Percentiles rank a stretch among this genome's conserved stretches.
Conservation (phyloP, 2,797 vertebrate genomes). For the Botia almorhae region DNA sequence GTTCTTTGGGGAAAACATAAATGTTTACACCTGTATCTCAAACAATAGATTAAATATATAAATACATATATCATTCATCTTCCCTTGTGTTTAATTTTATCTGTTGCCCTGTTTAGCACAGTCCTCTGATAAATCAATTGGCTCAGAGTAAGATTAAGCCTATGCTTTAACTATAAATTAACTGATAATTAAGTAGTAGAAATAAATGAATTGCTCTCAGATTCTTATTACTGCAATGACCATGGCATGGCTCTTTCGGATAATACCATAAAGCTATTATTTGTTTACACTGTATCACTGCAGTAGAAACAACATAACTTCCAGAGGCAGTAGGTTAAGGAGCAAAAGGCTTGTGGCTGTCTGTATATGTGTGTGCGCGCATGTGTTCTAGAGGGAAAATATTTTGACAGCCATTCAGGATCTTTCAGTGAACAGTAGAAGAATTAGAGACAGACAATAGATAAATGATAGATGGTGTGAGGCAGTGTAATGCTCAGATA, state of each 20-base stretch:
- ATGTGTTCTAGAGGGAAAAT: slow-evolving; percentile 39
- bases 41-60: slow-evolving; percentile 81
- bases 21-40: slow-evolving; percentile 83
- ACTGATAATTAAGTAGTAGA: no score
- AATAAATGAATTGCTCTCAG: not conserved
- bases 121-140: not conserved
- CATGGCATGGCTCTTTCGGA: not conserved
- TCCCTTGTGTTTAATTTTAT: slow-evolving; percentile 53
- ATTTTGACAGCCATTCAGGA: slow-evolving; percentile 48
- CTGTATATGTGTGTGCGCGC: not conserved
- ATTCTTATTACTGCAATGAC: not conserved
- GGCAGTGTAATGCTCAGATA: not conserved
- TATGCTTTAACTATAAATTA: no score
- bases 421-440: slow-evolving; percentile 65
- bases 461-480: slow-evolving; percentile 39
- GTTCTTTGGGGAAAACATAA: slow-evolving; percentile 68
- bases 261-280: not conserved
- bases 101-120: not conserved
- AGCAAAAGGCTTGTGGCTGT: not conserved
- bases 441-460: slow-evolving; percentile 57
- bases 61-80: slow-evolving; percentile 77
- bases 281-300: slow-evolving; percentile 4
- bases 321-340: slow-evolving; percentile 1
- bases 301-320: slow-evolving; percentile 31
- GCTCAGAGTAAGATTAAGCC: not conserved